Conservation (phyloP, 2,797 vertebrate species). For the Enteromius argenteus region DNA sequence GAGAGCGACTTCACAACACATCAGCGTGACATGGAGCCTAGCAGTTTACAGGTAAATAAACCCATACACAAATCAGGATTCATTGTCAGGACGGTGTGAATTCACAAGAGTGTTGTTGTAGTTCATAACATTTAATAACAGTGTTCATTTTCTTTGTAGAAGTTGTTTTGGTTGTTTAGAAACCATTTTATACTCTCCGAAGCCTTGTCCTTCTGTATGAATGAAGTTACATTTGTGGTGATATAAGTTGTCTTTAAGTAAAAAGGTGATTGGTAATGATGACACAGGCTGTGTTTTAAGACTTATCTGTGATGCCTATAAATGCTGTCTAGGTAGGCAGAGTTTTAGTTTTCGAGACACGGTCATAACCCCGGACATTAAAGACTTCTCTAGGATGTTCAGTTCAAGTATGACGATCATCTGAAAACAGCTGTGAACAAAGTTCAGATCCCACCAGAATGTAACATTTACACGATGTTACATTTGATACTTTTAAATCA, state of each 20-base stretch:
- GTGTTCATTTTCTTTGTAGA: neutral
- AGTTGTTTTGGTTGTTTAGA: neutral
- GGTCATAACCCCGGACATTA: neutral
- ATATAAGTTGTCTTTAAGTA: neutral
- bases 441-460: too few species aligned
- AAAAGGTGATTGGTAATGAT: neutral
- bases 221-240: neutral
- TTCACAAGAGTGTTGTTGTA: neutral
- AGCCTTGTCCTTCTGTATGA: neutral
- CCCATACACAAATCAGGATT: neutral
- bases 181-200: neutral
- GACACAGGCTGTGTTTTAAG: neutral
- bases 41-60: conserved; percentile 77
- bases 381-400: neutral
- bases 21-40: conserved; percentile 74
- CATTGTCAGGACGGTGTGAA: too few species aligned
- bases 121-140: conserved; percentile 4
- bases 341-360: neutral
- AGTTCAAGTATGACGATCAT: neutral
- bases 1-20: conserved; percentile 24
- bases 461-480: neutral
- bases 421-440: too few species aligned
- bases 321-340: neutral
- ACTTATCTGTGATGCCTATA: neutral
- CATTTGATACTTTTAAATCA: neutral